Evolutionary conservation across 2,797 vertebrate species (phyloP).

Genomic region (Cossypha caffra): DNA sequence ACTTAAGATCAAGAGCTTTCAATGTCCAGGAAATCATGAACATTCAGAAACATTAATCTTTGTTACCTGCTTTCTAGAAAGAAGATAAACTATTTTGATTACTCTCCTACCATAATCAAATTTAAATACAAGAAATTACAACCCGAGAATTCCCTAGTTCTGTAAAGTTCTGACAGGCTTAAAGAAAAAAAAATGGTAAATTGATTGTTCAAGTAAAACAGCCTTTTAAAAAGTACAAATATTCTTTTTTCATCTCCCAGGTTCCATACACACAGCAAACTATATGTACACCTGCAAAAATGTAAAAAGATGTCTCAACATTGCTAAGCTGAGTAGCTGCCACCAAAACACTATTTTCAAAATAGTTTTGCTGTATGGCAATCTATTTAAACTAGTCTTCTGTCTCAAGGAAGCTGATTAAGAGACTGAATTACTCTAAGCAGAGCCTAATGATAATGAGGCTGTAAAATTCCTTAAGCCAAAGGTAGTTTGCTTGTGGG

Average conservation of each 20-base stretch:
- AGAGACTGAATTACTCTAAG: neutral
- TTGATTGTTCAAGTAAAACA: neutral
- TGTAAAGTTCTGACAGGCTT: neutral
- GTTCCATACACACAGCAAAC: neutral
- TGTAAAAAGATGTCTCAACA: neutral
- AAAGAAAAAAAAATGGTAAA: neutral
- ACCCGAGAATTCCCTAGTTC: neutral
- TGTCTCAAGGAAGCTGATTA: neutral
- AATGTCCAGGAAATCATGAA: neutral
- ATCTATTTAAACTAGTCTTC: neutral
- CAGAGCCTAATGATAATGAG: neutral
- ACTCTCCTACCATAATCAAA: neutral
- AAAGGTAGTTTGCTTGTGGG: neutral
- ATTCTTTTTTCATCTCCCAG: neutral
- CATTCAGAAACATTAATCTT: neutral
- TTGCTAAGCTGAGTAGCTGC: neutral
- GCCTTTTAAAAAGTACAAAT: neutral
- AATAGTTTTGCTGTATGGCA: neutral
- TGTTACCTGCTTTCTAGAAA: neutral
- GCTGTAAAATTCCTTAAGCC: neutral
- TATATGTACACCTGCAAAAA: neutral
- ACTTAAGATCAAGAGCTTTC: neutral
- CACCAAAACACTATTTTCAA: neutral
- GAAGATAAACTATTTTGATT: neutral
- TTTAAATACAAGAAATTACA: neutral